Evolutionary conservation across 2,888 invertebrate genomes (phyloP), one percentile per base, ranked within the genome.

Genomic region (Cheiracanthium punctorium): DNA sequence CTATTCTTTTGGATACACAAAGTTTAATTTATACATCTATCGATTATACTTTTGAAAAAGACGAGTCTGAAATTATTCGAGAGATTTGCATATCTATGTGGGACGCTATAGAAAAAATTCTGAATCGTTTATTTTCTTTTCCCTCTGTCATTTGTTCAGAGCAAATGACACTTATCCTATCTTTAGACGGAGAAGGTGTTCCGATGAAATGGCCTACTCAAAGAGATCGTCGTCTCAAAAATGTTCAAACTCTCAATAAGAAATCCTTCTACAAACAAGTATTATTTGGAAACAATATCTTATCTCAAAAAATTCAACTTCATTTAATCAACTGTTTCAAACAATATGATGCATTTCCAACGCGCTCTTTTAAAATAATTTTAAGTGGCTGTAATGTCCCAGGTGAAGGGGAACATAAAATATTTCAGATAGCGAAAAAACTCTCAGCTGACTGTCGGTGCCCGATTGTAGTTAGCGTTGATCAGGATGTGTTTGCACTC

Each of bases 121-220:
- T n/a, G n/a, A n/a, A n/a, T n/a, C n/a, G n/a, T n/a, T n/a, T n/a
- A n/a, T n/a, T n/a, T n/a, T n/a, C n/a, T n/a, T n/a, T n/a, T n/a
- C n/a, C n/a, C n/a, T n/a, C n/a, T n/a, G n/a, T n/a, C n/a, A n/a
- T n/a, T n/a, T n/a, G n/a, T n/a, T n/a, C n/a, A n/a, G n/a, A n/a
- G n/a, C n/a, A n/a, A n/a, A n/a, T n/a, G n/a, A n/a, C n/a, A n/a
- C n/a, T n/a, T n/a, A n/a, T n/a, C n/a, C n/a, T 79, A 28, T 58
- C 79, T n/a, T 69, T 79, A 32, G 79, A 79, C 37, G 79, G 79
- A 17, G 70, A 79, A 58, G 79, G 79, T 10, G 37, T 79, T 7
- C 79, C 79, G 14, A 79, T 79, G 79, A 79, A 79, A 79, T 79
- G 58, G 58, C 79, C 79, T 0, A 71, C 71, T 24, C 79, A 79